These are phyloP conservation scores for Gallinago paraguaiae DNA, from an alignment of 2,113 vertebrate genomes.

Conservation along the genomic window DNA sequence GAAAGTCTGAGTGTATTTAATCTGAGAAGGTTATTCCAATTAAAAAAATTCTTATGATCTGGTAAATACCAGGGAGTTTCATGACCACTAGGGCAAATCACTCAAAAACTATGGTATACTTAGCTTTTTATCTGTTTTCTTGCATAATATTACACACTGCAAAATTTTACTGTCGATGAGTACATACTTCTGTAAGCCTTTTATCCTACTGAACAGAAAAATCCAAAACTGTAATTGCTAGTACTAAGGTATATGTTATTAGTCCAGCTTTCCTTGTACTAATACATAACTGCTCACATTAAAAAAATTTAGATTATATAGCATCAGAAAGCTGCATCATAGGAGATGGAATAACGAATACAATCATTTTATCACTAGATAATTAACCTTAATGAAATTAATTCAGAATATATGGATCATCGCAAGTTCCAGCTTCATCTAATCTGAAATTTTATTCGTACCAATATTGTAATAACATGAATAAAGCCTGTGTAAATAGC, in stretches of 20 bases:
- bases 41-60: neutral
- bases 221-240: neutral
- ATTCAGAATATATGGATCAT: neutral
- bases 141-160: neutral
- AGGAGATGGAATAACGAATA: neutral
- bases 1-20: neutral
- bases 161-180: neutral
- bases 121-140: neutral
- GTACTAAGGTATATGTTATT: neutral
- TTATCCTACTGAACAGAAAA: neutral
- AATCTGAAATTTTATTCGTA: neutral
- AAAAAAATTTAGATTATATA: neutral
- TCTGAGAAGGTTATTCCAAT: neutral
- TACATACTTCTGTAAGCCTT: neutral
- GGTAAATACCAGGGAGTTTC: neutral
- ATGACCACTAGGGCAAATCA: neutral
- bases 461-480: neutral
- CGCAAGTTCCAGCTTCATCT: neutral
- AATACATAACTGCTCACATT: neutral
- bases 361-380: neutral
- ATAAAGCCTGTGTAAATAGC: neutral
- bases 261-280: neutral
- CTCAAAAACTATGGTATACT: neutral
- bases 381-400: slow-evolving; percentile 8
- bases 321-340: neutral